Evolutionary conservation across 2,888 invertebrate genomes (phyloP), one percentile per base, ranked within the genome.

Genomic region (Drosophila bunnanda): DNA sequence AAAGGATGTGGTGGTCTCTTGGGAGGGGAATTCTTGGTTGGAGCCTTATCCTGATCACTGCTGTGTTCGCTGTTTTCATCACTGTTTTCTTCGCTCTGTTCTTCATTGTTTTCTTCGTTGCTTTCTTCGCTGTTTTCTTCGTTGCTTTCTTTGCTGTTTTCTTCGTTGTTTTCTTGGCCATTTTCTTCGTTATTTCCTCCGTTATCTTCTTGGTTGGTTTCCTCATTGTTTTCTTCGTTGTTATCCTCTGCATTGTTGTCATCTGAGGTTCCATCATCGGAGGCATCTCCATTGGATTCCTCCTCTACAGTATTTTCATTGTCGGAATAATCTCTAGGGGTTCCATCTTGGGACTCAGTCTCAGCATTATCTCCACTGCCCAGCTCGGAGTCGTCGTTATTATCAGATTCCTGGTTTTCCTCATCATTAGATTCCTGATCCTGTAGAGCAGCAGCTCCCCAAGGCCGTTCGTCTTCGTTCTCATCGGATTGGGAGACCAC

Each of bases 371-470:
- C 30, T 13, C 8, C 13, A 48, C 2, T 36, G 36, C 10, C 17
- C 17, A 56, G 30, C 20, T 59, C 28, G 7, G 28, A 12, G 1
- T 39, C 22, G 4, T n/a, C 20, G 30, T 9, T n/a, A 34, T 48
- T 25, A n/a, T 22, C 17, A 17, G 25, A n/a, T 25, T 57, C 54
- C 22, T 59, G 56, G 15, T 15, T 32, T 17, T 4, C 56, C 13
- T 39, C 10, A 32, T n/a, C 30, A 2, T 12, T 30, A 22, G 22
- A 39, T 32, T 39, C 39, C n/a, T 56, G 56, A 13, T 15, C 39
- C 17, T 25, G 22, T 9, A 9, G 13, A 13, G 28, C 48, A 36
- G 22, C 59, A n/a, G 41, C 25, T 62, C 36, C 60, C 34, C 50
- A 52, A 15, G 50, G 50, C 50, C 46, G 22, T 6, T 34, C 36